Evolutionary conservation across 2,888 invertebrate genomes (phyloP).

Genomic region (Agonum fuliginosum): DNA sequence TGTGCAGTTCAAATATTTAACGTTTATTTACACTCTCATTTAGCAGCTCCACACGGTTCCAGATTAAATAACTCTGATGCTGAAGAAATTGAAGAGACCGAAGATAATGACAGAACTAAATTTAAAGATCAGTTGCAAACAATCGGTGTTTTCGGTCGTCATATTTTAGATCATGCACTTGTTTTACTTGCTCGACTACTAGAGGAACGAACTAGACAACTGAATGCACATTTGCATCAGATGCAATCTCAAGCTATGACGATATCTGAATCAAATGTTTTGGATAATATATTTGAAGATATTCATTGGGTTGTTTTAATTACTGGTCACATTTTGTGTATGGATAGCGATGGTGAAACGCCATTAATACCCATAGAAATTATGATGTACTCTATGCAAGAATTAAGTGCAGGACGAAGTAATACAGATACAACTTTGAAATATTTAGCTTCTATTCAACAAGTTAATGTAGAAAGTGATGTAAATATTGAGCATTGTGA

Average conservation of each 20-base stretch:
- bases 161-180: slow-evolving; percentile 79
- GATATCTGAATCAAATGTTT: slow-evolving; percentile 67
- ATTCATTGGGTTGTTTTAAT: slow-evolving; percentile 92
- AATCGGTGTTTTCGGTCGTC: slow-evolving; percentile 81
- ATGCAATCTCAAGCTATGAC: slow-evolving; percentile 71
- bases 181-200: slow-evolving; percentile 76
- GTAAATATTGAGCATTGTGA: slow-evolving; percentile 72
- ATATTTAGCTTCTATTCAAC: slow-evolving; percentile 60
- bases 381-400: slow-evolving; percentile 77
- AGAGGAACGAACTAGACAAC: slow-evolving; percentile 69
- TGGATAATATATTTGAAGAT: slow-evolving; percentile 88
- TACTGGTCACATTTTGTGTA: slow-evolving; percentile 80
- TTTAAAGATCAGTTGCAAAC: slow-evolving; percentile 84
- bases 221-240: slow-evolving; percentile 68
- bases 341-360: slow-evolving; percentile 81
- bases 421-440: slow-evolving; percentile 70
- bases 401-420: slow-evolving; percentile 69
- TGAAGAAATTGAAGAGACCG: slow-evolving; percentile 78
- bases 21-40: slow-evolving; percentile 85
- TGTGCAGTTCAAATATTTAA: slow-evolving; percentile 81
- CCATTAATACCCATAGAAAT: slow-evolving; percentile 80
- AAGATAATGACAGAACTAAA: slow-evolving; percentile 80
- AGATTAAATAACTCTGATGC: slow-evolving; percentile 73
- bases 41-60: slow-evolving; percentile 87
- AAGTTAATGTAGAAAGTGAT: slow-evolving; percentile 68